A percentile compares a stretch with the other conserved stretches of the same genome.
Evolutionary conservation across 2,113 vertebrate genomes (phyloP).

Genomic region (Tetraodon nigroviridis): DNA sequence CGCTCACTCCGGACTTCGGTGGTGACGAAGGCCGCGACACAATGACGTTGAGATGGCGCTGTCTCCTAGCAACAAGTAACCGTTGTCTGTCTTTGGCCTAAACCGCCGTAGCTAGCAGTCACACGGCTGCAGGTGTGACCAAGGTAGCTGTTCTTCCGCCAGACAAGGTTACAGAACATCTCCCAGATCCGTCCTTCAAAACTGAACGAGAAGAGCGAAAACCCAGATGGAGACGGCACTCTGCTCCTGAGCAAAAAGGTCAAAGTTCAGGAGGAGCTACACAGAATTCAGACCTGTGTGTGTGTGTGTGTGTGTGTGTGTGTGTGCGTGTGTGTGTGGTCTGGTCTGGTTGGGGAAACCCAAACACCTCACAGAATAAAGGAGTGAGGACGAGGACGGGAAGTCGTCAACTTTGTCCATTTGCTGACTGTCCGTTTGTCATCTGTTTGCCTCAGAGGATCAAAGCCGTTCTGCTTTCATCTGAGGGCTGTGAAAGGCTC

Average conservation of each 20-base stretch:
- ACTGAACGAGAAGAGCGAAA: not conserved
- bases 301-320: not conserved
- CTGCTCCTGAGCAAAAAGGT: too few species aligned
- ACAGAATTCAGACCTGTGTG: not conserved
- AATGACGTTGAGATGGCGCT: too few species aligned
- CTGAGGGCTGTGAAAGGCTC: slow-evolving; percentile 41
- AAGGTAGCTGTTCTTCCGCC: too few species aligned
- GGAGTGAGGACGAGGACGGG: not conserved
- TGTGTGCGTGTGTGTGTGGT: not conserved
- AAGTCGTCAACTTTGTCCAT: not conserved
- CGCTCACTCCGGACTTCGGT: not conserved
- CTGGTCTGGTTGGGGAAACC: too few species aligned
- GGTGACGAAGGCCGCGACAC: not conserved
- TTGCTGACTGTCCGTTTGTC: slow-evolving; percentile 19
- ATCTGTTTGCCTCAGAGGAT: slow-evolving; percentile 44
- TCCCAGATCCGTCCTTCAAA: not conserved
- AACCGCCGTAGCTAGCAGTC: too few species aligned
- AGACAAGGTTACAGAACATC: too few species aligned
- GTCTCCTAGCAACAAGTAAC: not conserved
- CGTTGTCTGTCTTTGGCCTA: not conserved
- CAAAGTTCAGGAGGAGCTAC: not conserved
- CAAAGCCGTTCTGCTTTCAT: slow-evolving; percentile 39
- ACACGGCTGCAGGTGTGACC: too few species aligned
- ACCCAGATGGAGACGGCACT: too few species aligned
- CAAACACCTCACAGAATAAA: too few species aligned